Conservation (phyloP, 2,113 vertebrate species). For the Uria lomvia region DNA sequence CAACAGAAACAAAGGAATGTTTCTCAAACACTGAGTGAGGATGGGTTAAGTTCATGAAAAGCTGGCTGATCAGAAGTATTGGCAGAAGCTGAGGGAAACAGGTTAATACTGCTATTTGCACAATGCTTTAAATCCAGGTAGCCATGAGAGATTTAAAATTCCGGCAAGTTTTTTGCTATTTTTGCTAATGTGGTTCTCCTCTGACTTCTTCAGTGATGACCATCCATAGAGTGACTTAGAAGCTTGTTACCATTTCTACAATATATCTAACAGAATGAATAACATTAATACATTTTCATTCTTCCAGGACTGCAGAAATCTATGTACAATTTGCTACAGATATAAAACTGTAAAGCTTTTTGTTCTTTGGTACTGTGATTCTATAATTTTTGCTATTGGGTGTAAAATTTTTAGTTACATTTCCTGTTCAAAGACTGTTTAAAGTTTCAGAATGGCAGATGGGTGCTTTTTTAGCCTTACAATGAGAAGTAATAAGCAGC, state of each 20-base stretch:
- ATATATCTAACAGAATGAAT: slow-evolving; percentile 36
- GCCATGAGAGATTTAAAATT: slow-evolving; percentile 59
- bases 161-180: slow-evolving; percentile 43
- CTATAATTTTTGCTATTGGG: background rate
- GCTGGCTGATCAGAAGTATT: background rate
- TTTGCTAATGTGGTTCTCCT: slow-evolving; percentile 45
- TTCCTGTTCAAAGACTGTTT: slow-evolving; percentile 29
- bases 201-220: slow-evolving; percentile 50
- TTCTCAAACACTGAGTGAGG: background rate
- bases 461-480: slow-evolving; percentile 6
- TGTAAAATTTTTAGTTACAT: slow-evolving; percentile 10
- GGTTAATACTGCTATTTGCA: background rate
- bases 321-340: background rate
- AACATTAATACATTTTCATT: slow-evolving; percentile 39
- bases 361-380: background rate
- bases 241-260: slow-evolving; percentile 56
- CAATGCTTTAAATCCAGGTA: slow-evolving; percentile 24
- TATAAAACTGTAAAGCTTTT: background rate
- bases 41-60: background rate
- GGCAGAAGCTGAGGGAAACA: background rate
- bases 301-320: slow-evolving; percentile 3
- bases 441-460: slow-evolving; percentile 25
- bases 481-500: slow-evolving; percentile 42
- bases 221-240: slow-evolving; percentile 30
- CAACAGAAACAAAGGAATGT: background rate